Evolutionary conservation across 2,888 invertebrate species (phyloP).

Genomic region (Mimas tiliae): DNA sequence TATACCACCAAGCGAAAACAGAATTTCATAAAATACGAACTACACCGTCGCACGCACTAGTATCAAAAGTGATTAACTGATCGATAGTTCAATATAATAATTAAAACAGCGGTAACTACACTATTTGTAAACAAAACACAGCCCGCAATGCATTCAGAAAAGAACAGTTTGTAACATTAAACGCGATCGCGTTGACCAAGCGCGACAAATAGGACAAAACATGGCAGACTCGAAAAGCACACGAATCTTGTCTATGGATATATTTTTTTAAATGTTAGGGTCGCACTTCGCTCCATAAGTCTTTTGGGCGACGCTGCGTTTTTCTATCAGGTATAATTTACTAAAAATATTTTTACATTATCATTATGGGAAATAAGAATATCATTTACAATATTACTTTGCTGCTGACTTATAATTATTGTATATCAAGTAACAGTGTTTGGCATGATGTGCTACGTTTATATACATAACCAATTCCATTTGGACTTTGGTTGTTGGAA

Average conservation of each 20-base stretch:
- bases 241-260: conserved; percentile 75
- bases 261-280: conserved; percentile 53
- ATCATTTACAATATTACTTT: too few species aligned
- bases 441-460: too few species aligned
- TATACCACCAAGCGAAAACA: conserved; percentile 67
- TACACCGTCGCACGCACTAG: conserved; percentile 70
- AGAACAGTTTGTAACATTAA: conserved; percentile 73
- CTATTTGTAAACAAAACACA: conserved; percentile 82
- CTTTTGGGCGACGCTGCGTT: not conserved
- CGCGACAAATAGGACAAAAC: conserved; percentile 85
- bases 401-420: too few species aligned
- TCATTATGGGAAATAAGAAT: too few species aligned
- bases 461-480: too few species aligned
- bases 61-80: conserved; percentile 62
- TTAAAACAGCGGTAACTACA: conserved; percentile 67
- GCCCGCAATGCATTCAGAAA: conserved; percentile 78
- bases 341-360: too few species aligned
- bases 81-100: conserved; percentile 60
- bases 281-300: conserved; percentile 4
- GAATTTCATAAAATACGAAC: conserved; percentile 74
- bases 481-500: too few species aligned
- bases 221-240: conserved; percentile 83
- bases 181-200: conserved; percentile 81
- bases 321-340: too few species aligned
- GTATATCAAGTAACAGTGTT: too few species aligned